phyloP scores from a whole-genome alignment of 2,113 vertebrate genomes.

The Rattus norvegicus region GRCr8 NC_086039.1:37410001-37410500 shows the following conservation, averaged over 20 bases:
- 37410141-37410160: too few species aligned
- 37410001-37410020: too few species aligned
- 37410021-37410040: too few species aligned
- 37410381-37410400: conserved; percentile 35
- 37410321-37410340: conserved; percentile 44
- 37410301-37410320: conserved; percentile 47
- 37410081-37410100: too few species aligned
- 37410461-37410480: background rate
- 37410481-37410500: background rate
- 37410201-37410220: too few species aligned
- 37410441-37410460: background rate
- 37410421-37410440: background rate
- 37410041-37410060: too few species aligned
- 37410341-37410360: conserved; percentile 32
- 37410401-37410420: conserved; percentile 40
- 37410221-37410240: too few species aligned
- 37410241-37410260: background rate
- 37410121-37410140: too few species aligned
- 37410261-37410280: background rate
- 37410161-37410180: too few species aligned
- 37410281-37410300: conserved; percentile 5
- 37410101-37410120: too few species aligned
- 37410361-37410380: conserved; percentile 46
- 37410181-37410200: too few species aligned
- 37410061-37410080: too few species aligned